A percentile compares a stretch with the other conserved stretches of the same genome.
Conservation (phyloP, 2,888 invertebrate species). For the Trachelus iudaicus region DNA sequence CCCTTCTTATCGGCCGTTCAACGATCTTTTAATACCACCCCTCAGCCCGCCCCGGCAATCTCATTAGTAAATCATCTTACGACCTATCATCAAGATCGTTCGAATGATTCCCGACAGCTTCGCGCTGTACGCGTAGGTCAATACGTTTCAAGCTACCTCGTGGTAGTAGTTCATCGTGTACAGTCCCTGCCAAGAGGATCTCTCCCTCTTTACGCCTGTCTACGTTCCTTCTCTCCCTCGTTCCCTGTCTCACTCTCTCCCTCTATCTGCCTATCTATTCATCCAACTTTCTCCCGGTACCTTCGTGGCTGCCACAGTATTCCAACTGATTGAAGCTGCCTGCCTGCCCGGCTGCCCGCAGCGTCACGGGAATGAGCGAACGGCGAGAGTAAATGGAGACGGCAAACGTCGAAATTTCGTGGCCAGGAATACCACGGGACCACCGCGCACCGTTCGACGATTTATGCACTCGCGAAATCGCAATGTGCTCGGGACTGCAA, state of each 20-base stretch:
- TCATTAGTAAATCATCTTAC: neutral
- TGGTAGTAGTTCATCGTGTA: conserved; percentile 29
- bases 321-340: neutral
- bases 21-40: neutral
- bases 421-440: neutral
- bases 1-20: neutral
- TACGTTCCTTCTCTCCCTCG: conserved; percentile 18
- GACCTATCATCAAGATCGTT: neutral
- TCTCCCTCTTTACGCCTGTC: neutral
- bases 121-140: conserved; percentile 19
- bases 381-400: neutral
- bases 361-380: neutral
- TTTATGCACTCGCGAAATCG: neutral
- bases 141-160: conserved; percentile 28
- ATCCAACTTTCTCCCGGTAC: neutral
- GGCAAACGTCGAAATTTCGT: neutral
- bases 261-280: conserved; percentile 13
- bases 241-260: conserved; percentile 5
- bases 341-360: neutral
- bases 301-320: neutral
- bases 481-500: neutral
- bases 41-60: neutral
- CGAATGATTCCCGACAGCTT: neutral
- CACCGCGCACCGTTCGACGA: neutral
- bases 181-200: conserved; percentile 12